Percentiles rank a stretch among this genome's conserved stretches.
Evolutionary conservation across 2,113 vertebrate genomes (phyloP).

Genomic region (Arizona elegans): DNA sequence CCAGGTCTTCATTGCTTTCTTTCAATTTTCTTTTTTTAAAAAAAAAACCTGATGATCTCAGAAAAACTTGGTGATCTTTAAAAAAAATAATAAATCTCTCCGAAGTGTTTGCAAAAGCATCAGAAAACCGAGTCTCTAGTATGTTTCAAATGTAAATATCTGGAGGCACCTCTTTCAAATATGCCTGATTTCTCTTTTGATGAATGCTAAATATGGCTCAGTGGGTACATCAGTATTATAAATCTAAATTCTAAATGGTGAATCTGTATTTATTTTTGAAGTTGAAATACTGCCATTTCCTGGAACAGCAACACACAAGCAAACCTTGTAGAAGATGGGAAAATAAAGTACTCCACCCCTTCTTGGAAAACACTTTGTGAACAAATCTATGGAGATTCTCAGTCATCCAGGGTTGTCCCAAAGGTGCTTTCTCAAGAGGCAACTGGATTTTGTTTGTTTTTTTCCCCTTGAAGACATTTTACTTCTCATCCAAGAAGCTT

Average conservation of each 20-base stretch:
- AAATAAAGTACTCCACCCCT: neutral
- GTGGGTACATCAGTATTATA: fast-evolving
- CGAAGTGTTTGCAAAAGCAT: constrained; percentile 34
- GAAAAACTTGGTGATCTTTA: constrained; percentile 50
- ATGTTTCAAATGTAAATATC: constrained; percentile 41
- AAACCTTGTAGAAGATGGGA: neutral
- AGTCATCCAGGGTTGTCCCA: no score
- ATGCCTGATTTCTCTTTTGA: constrained; percentile 29
- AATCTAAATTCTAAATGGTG: neutral
- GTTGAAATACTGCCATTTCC: constrained; percentile 10
- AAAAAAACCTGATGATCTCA: constrained; percentile 40
- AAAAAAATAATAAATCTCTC: constrained; percentile 34
- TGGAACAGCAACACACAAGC: constrained; percentile 21
- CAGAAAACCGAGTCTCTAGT: constrained; percentile 13
- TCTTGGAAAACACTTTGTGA: neutral
- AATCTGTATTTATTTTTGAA: constrained; percentile 15
- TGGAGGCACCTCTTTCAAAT: constrained; percentile 32
- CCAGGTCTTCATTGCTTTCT: constrained; percentile 25
- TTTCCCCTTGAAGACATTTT: no score
- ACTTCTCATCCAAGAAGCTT: no score
- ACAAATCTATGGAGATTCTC: neutral
- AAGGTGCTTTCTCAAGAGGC: no score
- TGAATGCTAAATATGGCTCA: constrained; percentile 7
- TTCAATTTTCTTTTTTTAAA: constrained; percentile 29
- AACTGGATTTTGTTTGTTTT: no score